Conservation (phyloP, 2,888 invertebrate species). For the Therioaphis trifolii region DNA sequence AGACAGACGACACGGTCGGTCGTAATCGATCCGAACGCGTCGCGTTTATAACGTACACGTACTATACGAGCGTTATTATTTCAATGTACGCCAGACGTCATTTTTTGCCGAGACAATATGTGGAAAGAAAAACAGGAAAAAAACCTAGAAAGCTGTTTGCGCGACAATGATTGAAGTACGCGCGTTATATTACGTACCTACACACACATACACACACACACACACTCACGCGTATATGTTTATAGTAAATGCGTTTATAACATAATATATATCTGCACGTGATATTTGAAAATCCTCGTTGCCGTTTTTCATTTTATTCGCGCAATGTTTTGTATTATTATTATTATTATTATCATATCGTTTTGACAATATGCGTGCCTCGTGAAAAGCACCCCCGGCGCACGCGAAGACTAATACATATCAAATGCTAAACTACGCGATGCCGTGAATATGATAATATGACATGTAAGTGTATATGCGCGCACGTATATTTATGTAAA, state of each 20-base stretch:
- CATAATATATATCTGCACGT: too few species aligned
- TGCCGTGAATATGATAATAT: not conserved
- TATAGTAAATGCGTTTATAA: too few species aligned
- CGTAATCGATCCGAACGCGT: too few species aligned
- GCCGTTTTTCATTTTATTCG: not conserved
- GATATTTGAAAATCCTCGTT: not conserved
- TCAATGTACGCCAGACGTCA: not conserved
- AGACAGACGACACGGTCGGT: not conserved
- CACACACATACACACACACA: too few species aligned
- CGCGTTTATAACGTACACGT: not conserved
- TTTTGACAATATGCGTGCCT: constrained; percentile 2
- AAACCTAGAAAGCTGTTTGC: not conserved
- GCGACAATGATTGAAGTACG: not conserved
- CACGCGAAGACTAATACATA: not conserved
- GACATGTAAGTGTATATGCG: constrained; percentile 7
- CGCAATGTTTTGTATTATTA: too few species aligned
- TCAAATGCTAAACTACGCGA: too few species aligned
- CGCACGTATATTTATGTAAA: not conserved
- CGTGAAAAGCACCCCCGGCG: not conserved
- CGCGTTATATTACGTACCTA: too few species aligned
- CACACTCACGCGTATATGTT: not conserved
- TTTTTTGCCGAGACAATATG: not conserved
- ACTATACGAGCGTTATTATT: not conserved
- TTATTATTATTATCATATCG: not conserved
- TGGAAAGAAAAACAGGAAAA: not conserved